Evolutionary conservation across 2,113 vertebrate genomes (phyloP).

Genomic region (Chionodraco myersi): DNA sequence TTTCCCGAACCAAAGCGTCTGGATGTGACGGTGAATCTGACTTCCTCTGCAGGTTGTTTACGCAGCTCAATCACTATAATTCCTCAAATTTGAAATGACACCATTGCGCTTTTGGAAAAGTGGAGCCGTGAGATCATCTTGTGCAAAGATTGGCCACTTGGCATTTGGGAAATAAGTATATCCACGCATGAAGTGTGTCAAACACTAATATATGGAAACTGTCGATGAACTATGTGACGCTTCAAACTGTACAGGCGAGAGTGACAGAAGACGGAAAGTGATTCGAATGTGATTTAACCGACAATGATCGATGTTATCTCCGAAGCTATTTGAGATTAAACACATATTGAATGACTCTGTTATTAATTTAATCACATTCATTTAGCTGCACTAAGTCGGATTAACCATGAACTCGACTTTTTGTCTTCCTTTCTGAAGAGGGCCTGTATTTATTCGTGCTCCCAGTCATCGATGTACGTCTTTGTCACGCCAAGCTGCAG

Average conservation of each 20-base stretch:
- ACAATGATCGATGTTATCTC: conserved; percentile 73
- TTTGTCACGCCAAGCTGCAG: conserved; percentile 72
- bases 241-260: conserved; percentile 22
- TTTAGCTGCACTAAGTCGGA: conserved; percentile 72
- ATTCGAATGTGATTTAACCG: conserved; percentile 73
- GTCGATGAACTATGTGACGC: conserved; percentile 10
- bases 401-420: conserved; percentile 78
- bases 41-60: conserved; percentile 84
- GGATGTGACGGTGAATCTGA: conserved; percentile 84
- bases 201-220: background rate
- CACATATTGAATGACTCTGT: conserved; percentile 69
- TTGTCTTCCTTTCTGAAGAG: conserved; percentile 68
- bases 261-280: conserved; percentile 52
- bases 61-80: conserved; percentile 85
- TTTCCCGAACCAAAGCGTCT: conserved; percentile 81
- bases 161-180: conserved; percentile 54
- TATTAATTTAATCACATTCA: conserved; percentile 82
- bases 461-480: conserved; percentile 67
- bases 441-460: conserved; percentile 71
- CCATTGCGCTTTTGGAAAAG: conserved; percentile 78
- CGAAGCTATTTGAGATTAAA: conserved; percentile 70
- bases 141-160: conserved; percentile 74
- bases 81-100: conserved; percentile 85
- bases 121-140: conserved; percentile 77
- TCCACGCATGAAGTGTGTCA: background rate